Base-by-base conservation (phyloP, 2,113 vertebrate species). In the Pseudonaja textilis region DNA sequence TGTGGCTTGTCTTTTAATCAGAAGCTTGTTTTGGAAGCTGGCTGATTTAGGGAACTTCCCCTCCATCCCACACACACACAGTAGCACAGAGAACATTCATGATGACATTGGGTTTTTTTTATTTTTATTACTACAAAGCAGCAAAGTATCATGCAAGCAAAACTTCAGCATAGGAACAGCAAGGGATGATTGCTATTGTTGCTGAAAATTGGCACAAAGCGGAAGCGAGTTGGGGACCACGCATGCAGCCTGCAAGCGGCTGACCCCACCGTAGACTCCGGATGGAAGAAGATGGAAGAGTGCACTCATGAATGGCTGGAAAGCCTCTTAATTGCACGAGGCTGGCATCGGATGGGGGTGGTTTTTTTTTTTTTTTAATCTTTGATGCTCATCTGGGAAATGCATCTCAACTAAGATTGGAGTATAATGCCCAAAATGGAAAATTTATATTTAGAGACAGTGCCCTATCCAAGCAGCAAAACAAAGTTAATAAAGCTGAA, bases 401-500 rank as follows among this genome's bases (percentile, higher is more conserved):
- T 86, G 26, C 7, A 64, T 74, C 11, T 74, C 26, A 88, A 64
- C 85, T 50, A 61, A 91, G n/a, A 59, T 85, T 39, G 85, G 57
- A 45, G n/a, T 85, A 20, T 54, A 26, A 42, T 45, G 47, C 50
- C 69, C 52, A 87, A 87, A 74, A 56, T 47, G 52, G 88, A 92
- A 55, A 23, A 69, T 9, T 29, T 89, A 87, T 92, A 69, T 92
- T 69, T 86, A 55, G 90, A 93, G 74, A 34, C 56, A 89, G 87
- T n/a, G 29, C 56, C 45, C 45, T 23, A 88, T 54, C 64, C 56
- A 61, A 61, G 74, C n/a, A 85, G 93, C 87, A 93, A 89, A 86
- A 59, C 42, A 12, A 92, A 90, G 88, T 92, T 92, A 86, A 87
- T 87, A 93, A 92, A 92, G 88, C 74, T 39, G 29, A 57, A 90